Conservation (phyloP, 2,888 invertebrate genomes). For the Agonum fuliginosum region DNA sequence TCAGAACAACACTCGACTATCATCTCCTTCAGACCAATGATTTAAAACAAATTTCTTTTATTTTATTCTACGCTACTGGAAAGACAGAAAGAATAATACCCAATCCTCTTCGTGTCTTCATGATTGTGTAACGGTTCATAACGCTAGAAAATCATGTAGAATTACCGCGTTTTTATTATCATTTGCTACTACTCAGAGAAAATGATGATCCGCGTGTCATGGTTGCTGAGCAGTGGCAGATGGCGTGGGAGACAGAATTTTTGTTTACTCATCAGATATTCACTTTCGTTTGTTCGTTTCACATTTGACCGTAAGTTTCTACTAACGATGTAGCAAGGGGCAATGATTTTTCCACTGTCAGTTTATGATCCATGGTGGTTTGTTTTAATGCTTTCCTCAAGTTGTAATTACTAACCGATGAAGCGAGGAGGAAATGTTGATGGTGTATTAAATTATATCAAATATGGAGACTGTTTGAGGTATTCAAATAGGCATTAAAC, state of each 20-base stretch:
- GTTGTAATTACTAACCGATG: no score
- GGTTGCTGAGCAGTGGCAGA: neutral
- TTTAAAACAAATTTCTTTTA: neutral
- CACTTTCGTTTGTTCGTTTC: neutral
- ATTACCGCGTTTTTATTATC: slow-evolving; percentile 40
- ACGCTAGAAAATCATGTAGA: slow-evolving; percentile 26
- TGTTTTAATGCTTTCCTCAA: no score
- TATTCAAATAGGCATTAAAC: no score
- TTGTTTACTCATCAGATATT: neutral
- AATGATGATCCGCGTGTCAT: slow-evolving; percentile 10
- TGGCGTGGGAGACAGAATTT: neutral
- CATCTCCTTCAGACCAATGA: no score
- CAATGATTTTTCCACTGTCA: neutral
- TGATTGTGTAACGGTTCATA: slow-evolving; percentile 41
- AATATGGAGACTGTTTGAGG: no score
- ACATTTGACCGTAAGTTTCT: neutral
- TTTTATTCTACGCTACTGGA: neutral
- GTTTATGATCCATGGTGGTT: neutral
- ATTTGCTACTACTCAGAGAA: slow-evolving; percentile 13
- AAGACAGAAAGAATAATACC: neutral
- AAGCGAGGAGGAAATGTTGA: no score
- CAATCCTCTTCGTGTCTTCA: neutral
- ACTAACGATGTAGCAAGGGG: neutral
- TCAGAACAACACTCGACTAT: no score
- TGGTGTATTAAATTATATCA: no score